These are phyloP conservation scores for Trachythela sp. DNA, from an alignment of 64 coral and sea anemone species.

Conservation along the genomic window DNA sequence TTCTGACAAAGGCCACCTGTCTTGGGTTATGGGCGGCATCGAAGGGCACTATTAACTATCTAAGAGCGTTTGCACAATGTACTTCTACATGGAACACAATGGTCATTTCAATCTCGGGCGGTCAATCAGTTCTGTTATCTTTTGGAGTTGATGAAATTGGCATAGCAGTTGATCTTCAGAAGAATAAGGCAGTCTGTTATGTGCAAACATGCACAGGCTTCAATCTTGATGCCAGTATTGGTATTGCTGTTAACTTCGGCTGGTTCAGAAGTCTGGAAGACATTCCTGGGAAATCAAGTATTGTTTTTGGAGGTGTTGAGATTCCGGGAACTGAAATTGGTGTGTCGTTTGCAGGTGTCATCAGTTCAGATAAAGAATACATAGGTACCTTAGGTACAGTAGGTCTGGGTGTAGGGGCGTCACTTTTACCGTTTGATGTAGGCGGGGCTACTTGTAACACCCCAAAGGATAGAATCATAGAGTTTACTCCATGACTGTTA, in stretches of 20 bases:
- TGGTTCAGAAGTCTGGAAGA: constrained; percentile 1
- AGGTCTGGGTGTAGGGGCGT: not conserved
- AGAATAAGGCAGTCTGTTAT: not conserved
- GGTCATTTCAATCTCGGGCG: not conserved
- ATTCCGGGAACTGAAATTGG: not conserved
- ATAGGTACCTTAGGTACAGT: not conserved
- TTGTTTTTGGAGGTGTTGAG: not conserved
- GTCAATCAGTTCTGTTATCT: not conserved
- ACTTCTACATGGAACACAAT: not conserved
- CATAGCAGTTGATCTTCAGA: not conserved
- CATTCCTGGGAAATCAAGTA: not conserved
- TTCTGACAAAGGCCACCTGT: not conserved
- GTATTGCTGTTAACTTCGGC: not conserved
- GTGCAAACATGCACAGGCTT: not conserved
- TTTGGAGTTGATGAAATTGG: not conserved
- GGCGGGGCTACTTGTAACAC: not conserved
- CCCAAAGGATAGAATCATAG: not conserved
- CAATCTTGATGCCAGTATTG: not conserved
- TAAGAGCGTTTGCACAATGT: not conserved
- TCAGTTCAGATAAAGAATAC: not conserved
- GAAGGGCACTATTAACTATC: not conserved
- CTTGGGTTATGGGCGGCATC: not conserved
- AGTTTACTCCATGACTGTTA: not conserved
- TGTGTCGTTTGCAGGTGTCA: not conserved
- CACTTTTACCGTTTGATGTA: not conserved